Percentiles rank a stretch among this genome's conserved stretches.
These are phyloP conservation scores for Acleris laterana DNA, from an alignment of 2,888 invertebrate genomes.

Conservation along the genomic window DNA sequence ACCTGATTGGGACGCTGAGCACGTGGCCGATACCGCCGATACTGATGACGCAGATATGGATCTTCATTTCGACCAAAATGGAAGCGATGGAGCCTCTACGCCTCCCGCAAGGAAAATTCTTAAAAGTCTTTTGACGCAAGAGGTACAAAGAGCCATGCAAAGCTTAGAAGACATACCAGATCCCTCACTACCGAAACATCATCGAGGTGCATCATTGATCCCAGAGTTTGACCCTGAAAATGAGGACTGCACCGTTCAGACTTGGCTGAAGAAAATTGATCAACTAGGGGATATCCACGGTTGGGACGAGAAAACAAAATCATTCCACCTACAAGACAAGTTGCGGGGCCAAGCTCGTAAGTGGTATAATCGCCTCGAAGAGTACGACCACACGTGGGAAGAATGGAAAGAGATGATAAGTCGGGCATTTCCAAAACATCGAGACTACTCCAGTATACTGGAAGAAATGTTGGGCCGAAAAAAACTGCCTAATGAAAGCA, in stretches of 20 bases:
- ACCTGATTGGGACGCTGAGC: too few species aligned
- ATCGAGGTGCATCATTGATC: conserved; percentile 24
- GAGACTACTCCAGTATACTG: conserved; percentile 41
- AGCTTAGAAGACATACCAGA: neutral
- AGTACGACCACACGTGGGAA: conserved; percentile 45
- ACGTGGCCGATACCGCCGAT: too few species aligned
- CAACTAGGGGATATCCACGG: conserved; percentile 42
- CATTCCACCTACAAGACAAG: conserved; percentile 32
- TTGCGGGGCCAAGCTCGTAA: conserved; percentile 44
- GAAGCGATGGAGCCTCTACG: neutral
- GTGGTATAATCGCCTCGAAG: conserved; percentile 44
- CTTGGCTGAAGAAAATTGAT: conserved; percentile 43
- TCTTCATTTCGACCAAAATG: too few species aligned
- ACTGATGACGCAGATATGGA: too few species aligned
- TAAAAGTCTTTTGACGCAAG: neutral
- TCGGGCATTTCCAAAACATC: conserved; percentile 45
- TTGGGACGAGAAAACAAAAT: conserved; percentile 43
- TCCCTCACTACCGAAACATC: neutral
- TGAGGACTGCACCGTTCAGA: conserved; percentile 35
- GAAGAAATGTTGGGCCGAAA: conserved; percentile 44
- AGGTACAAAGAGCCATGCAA: neutral
- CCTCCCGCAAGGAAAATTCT: neutral
- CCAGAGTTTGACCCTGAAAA: conserved; percentile 40
- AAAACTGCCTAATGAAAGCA: conserved; percentile 41
- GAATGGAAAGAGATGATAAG: conserved; percentile 46